Percentiles rank a stretch among this genome's conserved stretches.
Evolutionary conservation across 2,888 invertebrate genomes (phyloP).

Genomic region (Cepaea hortensis): DNA sequence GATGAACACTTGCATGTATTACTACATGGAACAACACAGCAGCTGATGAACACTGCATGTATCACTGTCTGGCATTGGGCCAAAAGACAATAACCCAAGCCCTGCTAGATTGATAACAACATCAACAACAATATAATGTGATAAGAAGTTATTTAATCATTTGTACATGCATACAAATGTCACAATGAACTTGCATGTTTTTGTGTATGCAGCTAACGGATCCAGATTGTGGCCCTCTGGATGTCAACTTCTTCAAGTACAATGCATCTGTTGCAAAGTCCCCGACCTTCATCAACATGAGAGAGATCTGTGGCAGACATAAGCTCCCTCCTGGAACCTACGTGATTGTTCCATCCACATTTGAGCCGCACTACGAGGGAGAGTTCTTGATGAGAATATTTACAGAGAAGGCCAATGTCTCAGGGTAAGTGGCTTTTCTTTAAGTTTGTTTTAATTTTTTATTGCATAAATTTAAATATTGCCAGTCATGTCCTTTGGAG

Average conservation of each 20-base stretch:
- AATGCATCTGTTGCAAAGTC: conserved; percentile 93
- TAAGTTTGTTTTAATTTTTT: no score
- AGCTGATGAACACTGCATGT: no score
- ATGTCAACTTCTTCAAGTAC: conserved; percentile 94
- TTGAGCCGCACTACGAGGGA: conserved; percentile 96
- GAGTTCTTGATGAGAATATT: conserved; percentile 96
- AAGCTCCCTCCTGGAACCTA: conserved; percentile 95
- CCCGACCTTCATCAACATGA: conserved; percentile 94
- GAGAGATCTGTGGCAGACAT: conserved; percentile 95
- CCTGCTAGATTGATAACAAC: no score
- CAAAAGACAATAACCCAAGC: no score
- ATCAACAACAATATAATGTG: no score
- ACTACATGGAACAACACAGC: no score
- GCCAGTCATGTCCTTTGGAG: no score
- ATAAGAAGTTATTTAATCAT: no score
- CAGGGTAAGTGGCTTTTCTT: conserved; percentile 62
- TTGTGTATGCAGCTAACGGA: conserved; percentile 37
- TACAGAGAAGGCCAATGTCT: conserved; percentile 83
- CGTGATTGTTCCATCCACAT: conserved; percentile 96
- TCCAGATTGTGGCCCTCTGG: conserved; percentile 79
- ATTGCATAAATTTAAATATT: no score
- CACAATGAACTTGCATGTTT: neutral
- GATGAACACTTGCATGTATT: no score
- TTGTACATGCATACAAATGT: no score
- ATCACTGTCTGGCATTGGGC: no score